Evolutionary conservation across 1,140 invertebrate species (phyloP), one percentile per base, ranked within the genome.

Genomic region (Leptinotarsa undecemlineata): DNA sequence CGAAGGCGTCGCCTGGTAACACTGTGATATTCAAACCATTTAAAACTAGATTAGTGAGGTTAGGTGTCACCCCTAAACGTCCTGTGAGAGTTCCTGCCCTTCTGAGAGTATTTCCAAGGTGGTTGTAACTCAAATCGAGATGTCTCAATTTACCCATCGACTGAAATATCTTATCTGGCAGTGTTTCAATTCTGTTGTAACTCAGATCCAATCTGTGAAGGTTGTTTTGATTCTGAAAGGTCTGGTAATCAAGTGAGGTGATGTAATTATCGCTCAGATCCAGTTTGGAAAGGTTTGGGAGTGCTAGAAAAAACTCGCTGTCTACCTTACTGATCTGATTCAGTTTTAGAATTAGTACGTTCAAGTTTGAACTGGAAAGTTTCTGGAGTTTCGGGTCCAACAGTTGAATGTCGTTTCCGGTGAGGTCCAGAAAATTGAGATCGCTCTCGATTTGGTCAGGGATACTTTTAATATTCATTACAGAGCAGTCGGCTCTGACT

Each of bases 241-340:
- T 77, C 17, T 84, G 80, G 70, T 86, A 66, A 15, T 72, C 82
- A 17, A 89, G 80, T n/a, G 68, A 79, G 57, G 82, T 82, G 17
- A 90, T 76, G 72, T 82, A 57, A 79, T 90, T 90, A 67, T 87
- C 74, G 71, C 87, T 88, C 68, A 90, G 84, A 83, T 89, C 86
- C 19, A 89, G 79, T 21, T 79, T 72, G 74, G 76, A 82, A 4
- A 89, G 80, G 61, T 85, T 81, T 11, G 86, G 83, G 15, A 89
- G 77, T n/a, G 78, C 69, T 0, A 85, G 75, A 13, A 85, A 85
- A 68, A 83, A 85, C n/a, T 83, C 72, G 1, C 71, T 15, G n/a
- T 76, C 73, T 13, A 90, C 84, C 19, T 81, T 75, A 33, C 67
- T 76, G 48, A 89, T 87, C 67, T 74, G 76, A 78, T 89, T 89